Evolutionary conservation across 1,140 invertebrate genomes (phyloP), one percentile per base, ranked within the genome.

Genomic region (Drosophila funebris): DNA sequence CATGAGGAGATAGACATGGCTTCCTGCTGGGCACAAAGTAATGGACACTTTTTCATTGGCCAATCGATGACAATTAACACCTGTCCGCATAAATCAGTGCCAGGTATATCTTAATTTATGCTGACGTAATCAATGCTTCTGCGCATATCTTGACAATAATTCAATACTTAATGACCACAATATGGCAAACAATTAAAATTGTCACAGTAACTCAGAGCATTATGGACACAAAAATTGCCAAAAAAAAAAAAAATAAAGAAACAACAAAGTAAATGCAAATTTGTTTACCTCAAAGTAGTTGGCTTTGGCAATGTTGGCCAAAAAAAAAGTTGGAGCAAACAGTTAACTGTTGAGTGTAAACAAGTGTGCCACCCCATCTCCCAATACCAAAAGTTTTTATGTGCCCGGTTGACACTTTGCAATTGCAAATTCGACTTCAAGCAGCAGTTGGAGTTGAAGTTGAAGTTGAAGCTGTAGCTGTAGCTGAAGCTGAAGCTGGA

Each of bases 41-140:
- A 72, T 67, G 53, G 53, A 18, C 13, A 58, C 43, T 72, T 50
- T 41, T n/a, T 77, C 73, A 73, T 81, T 81, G 79, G 75, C 75
- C 79, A 75, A 82, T 85, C 78, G 70, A 87, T 85, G 81, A 58
- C 54, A 62, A 82, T 87, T 82, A 87, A 60, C 82, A 87, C 74
- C 82, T 87, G 83, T 87, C 82, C 33, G 29, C 71, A 66, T 88
- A 78, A 87, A 82, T 73, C 63, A 53, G 11, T 20, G 44, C n/a
- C 66, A 58, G 81, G 48, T 72, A 82, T 82, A 87, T 87, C 82
- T 87, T 67, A 82, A 87, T 87, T 87, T 82, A 87, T 78, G 63
- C 20, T 87, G 82, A 76, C 75, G 82, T 82, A 87, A 87, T 87
- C 82, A 69, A 77, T 71, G 79, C 75, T 56, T 66, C 64, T 58